Evolutionary conservation across 2,888 invertebrate genomes (phyloP).

Genomic region (Gymnoscelis rufifasciata): DNA sequence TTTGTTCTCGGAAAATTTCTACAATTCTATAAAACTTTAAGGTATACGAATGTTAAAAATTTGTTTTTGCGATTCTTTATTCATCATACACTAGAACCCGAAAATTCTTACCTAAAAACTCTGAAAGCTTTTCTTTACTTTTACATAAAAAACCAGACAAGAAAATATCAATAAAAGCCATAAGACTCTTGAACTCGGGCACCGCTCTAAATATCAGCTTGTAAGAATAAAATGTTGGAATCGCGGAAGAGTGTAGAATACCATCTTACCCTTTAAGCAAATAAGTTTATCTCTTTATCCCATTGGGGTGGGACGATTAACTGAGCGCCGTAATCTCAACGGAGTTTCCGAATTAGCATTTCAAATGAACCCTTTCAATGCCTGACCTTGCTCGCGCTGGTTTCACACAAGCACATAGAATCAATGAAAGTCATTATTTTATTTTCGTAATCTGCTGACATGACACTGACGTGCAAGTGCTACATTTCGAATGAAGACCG

Average conservation of each 20-base stretch:
- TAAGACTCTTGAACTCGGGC: not conserved
- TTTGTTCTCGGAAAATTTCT: too few relatives aligned
- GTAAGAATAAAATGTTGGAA: not conserved
- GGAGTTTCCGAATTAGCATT: constrained; percentile 22
- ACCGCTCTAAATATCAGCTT: not conserved
- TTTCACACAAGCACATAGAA: constrained; percentile 2
- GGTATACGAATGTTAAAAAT: too few relatives aligned
- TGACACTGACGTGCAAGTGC: too few relatives aligned
- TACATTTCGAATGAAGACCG: too few relatives aligned
- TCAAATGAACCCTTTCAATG: constrained; percentile 17
- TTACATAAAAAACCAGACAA: too few relatives aligned
- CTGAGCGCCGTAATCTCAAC: constrained; percentile 18
- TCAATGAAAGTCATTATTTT: too few relatives aligned
- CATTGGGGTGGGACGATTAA: constrained; percentile 16
- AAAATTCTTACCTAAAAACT: too few relatives aligned
- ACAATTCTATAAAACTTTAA: too few relatives aligned
- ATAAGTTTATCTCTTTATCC: constrained; percentile 19
- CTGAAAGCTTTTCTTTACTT: too few relatives aligned
- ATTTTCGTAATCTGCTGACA: too few relatives aligned
- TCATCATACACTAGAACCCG: too few relatives aligned
- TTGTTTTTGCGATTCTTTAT: too few relatives aligned
- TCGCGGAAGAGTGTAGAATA: not conserved
- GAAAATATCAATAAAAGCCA: not conserved
- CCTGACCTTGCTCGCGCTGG: constrained; percentile 15
- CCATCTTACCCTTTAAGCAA: constrained; percentile 5